phyloP scores from a whole-genome alignment of 2,797 vertebrate species.

The Myoxocephalus aenaeus region DNA sequence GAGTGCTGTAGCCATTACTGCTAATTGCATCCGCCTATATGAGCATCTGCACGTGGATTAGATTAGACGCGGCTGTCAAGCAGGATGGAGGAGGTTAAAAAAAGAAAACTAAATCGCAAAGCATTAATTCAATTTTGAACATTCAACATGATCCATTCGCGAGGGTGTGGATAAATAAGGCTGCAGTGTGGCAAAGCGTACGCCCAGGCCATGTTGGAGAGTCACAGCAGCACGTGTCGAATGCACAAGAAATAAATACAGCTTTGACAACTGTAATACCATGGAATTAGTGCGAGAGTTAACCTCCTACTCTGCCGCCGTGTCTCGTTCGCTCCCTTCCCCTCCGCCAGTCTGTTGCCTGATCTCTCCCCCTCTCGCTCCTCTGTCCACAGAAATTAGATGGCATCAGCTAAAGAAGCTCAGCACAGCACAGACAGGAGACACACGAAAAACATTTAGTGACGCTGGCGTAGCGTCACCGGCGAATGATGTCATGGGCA shows the following conservation, averaged over 20 bases:
- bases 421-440: conserved; percentile 27
- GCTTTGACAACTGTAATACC: conserved; percentile 65
- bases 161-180: conserved; percentile 33
- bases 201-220: conserved; percentile 26
- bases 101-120: neutral
- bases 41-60: conserved; percentile 36
- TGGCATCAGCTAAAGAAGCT: conserved; percentile 21
- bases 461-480: conserved; percentile 23
- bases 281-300: conserved; percentile 64
- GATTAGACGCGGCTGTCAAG: conserved; percentile 30
- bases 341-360: conserved; percentile 6
- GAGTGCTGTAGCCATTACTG: conserved; percentile 27
- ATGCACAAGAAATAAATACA: conserved; percentile 56
- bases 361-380: conserved; percentile 4
- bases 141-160: conserved; percentile 41
- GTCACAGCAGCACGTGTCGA: conserved; percentile 43
- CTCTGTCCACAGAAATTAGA: conserved; percentile 35
- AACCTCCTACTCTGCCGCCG: conserved; percentile 55
- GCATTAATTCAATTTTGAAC: conserved; percentile 57
- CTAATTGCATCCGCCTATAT: conserved; percentile 24
- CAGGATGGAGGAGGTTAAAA: conserved; percentile 21
- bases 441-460: conserved; percentile 29
- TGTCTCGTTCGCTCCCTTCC: conserved; percentile 33
- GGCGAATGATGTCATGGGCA: conserved; percentile 55
- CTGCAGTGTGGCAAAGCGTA: conserved; percentile 19